Evolutionary conservation across 2,113 vertebrate species (phyloP), one percentile per base, ranked within the genome.

Genomic region (Atrichornis clamosus): DNA sequence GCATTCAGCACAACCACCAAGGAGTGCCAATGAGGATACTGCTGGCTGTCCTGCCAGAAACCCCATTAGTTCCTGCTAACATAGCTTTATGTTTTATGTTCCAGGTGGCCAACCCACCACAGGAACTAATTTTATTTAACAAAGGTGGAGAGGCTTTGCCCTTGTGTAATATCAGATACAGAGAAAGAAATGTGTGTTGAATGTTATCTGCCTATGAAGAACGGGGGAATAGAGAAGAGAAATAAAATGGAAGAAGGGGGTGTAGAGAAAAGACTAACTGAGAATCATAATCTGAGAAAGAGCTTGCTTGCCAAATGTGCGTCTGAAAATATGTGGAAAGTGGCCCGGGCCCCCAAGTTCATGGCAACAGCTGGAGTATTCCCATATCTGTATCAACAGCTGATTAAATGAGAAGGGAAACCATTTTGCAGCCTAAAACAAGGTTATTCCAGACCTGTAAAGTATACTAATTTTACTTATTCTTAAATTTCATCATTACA

Each of bases 51-150:
- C 50, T 80, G 82, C 85, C 82, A 93, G 70, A 80, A 91, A 65
- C 77, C 63, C 50, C 55, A 39, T 39, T 56, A 55, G 75, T 16
- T 93, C 92, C 75, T 50, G 73, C 70, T 72, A 50, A 87, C 76
- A 72, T 15, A 24, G 62, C 35, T 84, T 93, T 74, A 74, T 49
- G 32, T 86, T 84, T 58, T 58, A 28, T 56, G 63, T 89, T 91
- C 62, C 64, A 81, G 79, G 76, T 85, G 96, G 84, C 64, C 47
- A 91, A 37, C 26, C 65, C 88, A 77, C 72, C 64, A 47, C 46
- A 87, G 56, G 60, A 92, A 96, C 81, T 33, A 42, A 42, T 49
- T 89, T 59, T 95, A 87, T 78, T 91, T 90, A 96, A 84, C 72
- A 9, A 93, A 90, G 93, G 91, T 76, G 90, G 68, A 65, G 85